These are phyloP conservation scores for Miichthys miiuy DNA, from an alignment of 2,797 vertebrate genomes.

Conservation along the genomic window DNA sequence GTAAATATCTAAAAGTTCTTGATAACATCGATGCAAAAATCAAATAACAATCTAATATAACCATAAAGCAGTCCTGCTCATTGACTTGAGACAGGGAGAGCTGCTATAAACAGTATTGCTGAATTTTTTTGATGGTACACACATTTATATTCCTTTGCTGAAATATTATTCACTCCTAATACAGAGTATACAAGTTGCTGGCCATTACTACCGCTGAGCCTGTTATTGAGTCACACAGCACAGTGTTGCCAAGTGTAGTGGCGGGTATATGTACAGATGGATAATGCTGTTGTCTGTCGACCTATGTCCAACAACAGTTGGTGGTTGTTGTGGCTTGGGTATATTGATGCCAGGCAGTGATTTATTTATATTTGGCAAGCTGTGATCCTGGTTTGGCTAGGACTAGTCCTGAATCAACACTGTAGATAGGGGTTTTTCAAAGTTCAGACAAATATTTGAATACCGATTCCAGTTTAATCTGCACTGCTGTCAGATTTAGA, in stretches of 20 bases:
- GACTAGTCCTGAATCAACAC: slow-evolving; percentile 6
- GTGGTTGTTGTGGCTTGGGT: background rate
- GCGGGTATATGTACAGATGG: background rate
- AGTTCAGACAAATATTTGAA: slow-evolving; percentile 43
- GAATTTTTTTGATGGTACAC: background rate
- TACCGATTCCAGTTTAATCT: slow-evolving; percentile 31
- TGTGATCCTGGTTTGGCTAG: background rate
- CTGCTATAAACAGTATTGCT: background rate
- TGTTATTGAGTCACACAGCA: background rate
- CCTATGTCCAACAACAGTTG: background rate
- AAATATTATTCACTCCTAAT: no score
- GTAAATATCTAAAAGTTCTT: background rate
- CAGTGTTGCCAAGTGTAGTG: background rate
- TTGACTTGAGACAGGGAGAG: background rate
- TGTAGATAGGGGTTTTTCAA: slow-evolving; percentile 6
- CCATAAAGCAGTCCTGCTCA: background rate
- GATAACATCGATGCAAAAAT: background rate
- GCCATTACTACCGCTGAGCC: background rate
- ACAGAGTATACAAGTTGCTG: no score
- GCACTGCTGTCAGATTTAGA: slow-evolving; percentile 18
- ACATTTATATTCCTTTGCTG: background rate
- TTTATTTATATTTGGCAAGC: slow-evolving; percentile 15
- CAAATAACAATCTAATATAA: background rate
- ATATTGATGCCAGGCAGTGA: background rate
- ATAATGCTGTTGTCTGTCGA: background rate